Conservation (phyloP, 2,888 invertebrate species). For the Aplocera efformata region DNA sequence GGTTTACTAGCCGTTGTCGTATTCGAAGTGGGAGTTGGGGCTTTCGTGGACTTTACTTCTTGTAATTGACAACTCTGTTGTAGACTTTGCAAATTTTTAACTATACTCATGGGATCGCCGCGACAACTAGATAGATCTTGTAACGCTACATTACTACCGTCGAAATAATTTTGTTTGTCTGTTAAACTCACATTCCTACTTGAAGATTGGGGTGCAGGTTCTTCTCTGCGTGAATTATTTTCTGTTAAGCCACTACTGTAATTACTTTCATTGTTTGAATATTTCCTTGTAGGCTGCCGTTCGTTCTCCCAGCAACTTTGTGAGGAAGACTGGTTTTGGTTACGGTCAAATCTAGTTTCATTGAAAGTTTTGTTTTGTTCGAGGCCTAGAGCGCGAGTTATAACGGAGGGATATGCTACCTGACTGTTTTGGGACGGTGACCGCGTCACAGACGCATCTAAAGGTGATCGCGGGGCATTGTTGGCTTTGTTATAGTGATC, state of each 20-base stretch:
- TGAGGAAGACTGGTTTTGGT: constrained; percentile 66
- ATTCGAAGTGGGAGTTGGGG: constrained; percentile 44
- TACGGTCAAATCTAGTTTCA: constrained; percentile 79
- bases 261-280: constrained; percentile 64
- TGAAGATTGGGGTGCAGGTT: constrained; percentile 64
- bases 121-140: constrained; percentile 87
- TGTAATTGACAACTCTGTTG: constrained; percentile 82
- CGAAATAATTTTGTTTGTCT: constrained; percentile 84
- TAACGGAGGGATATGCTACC: constrained; percentile 91
- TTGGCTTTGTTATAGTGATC: constrained; percentile 73
- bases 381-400: constrained; percentile 85
- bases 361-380: constrained; percentile 79
- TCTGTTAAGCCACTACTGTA: constrained; percentile 70
- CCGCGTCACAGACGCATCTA: constrained; percentile 85
- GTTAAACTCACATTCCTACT: constrained; percentile 67
- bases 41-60: constrained; percentile 76
- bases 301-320: constrained; percentile 82
- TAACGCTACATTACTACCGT: constrained; percentile 81
- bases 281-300: constrained; percentile 71
- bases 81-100: constrained; percentile 84
- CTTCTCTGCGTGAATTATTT: constrained; percentile 70
- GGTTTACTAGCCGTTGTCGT: constrained; percentile 46
- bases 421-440: constrained; percentile 81
- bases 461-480: constrained; percentile 83
- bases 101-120: constrained; percentile 88